Percentiles rank a stretch among this genome's conserved stretches.
Evolutionary conservation across 2,888 invertebrate genomes (phyloP).

Genomic region (Lasioglossum leucozonium): DNA sequence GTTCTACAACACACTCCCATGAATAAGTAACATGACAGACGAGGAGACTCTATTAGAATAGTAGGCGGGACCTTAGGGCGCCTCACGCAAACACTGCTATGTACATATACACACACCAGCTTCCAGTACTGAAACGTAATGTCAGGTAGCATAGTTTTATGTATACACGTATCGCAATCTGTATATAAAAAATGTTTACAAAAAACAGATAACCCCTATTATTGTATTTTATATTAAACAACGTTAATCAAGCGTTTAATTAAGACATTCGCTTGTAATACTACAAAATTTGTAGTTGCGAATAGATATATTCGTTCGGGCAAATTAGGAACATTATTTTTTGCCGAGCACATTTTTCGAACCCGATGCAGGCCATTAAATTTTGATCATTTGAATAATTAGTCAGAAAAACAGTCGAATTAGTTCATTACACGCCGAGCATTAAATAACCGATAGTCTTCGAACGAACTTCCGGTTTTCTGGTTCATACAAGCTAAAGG

Average conservation of each 20-base stretch:
- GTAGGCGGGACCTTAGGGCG: slow-evolving; percentile 62
- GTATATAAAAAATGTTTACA: background rate
- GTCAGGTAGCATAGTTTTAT: background rate
- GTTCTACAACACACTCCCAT: slow-evolving; percentile 45
- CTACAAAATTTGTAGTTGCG: background rate
- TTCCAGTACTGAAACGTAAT: slow-evolving; percentile 29
- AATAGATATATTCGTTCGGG: background rate
- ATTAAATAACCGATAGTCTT: slow-evolving; percentile 9
- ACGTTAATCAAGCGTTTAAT: background rate
- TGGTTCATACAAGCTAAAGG: slow-evolving; percentile 22
- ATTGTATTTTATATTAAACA: background rate
- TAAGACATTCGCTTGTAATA: background rate
- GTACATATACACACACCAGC: slow-evolving; percentile 11
- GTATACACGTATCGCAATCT: background rate
- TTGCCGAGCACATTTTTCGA: too few species aligned
- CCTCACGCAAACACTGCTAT: slow-evolving; percentile 52
- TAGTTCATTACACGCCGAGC: background rate
- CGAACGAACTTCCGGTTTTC: slow-evolving; percentile 34
- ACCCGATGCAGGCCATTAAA: background rate
- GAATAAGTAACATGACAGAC: slow-evolving; percentile 58
- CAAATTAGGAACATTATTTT: background rate
- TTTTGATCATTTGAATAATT: background rate
- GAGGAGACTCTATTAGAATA: slow-evolving; percentile 53
- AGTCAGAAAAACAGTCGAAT: too few species aligned
- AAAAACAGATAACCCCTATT: background rate